Conservation (phyloP, 2,888 invertebrate genomes). For the Heliothis peltigera region DNA sequence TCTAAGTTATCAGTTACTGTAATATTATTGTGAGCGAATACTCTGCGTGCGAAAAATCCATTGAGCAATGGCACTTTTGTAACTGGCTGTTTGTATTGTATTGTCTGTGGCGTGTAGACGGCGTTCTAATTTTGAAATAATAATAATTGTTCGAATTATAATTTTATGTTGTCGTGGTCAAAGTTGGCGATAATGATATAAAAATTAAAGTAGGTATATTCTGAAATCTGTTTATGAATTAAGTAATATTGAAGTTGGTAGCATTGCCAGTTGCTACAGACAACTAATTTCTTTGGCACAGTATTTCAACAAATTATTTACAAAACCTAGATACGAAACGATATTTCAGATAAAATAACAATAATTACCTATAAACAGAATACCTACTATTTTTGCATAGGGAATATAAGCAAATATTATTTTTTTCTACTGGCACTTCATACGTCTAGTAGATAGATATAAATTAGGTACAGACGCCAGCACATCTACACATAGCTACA, state of each 20-base stretch:
- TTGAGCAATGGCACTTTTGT: constrained; percentile 77
- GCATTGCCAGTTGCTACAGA: background rate
- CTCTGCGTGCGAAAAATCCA: constrained; percentile 80
- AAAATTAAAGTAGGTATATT: constrained; percentile 23
- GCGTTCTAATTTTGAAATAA: constrained; percentile 77
- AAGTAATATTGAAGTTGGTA: constrained; percentile 14
- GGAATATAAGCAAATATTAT: too few relatives aligned
- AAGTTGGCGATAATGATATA: constrained; percentile 15
- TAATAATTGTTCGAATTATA: constrained; percentile 55
- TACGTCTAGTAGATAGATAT: too few relatives aligned
- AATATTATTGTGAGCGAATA: constrained; percentile 64
- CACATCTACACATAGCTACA: too few relatives aligned
- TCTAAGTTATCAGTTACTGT: constrained; percentile 57
- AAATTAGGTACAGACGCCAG: too few relatives aligned
- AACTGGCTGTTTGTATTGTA: constrained; percentile 76
- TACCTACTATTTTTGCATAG: too few relatives aligned
- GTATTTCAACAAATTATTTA: background rate
- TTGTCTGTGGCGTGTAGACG: constrained; percentile 72
- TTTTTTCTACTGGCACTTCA: too few relatives aligned
- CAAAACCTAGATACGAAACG: background rate
- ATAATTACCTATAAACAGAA: too few relatives aligned
- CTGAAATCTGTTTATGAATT: constrained; percentile 26
- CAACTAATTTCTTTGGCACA: background rate
- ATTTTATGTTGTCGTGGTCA: constrained; percentile 41
- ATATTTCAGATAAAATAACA: too few relatives aligned